Evolutionary conservation across 2,113 vertebrate genomes (phyloP).

Genomic region (Xenopus laevis): DNA sequence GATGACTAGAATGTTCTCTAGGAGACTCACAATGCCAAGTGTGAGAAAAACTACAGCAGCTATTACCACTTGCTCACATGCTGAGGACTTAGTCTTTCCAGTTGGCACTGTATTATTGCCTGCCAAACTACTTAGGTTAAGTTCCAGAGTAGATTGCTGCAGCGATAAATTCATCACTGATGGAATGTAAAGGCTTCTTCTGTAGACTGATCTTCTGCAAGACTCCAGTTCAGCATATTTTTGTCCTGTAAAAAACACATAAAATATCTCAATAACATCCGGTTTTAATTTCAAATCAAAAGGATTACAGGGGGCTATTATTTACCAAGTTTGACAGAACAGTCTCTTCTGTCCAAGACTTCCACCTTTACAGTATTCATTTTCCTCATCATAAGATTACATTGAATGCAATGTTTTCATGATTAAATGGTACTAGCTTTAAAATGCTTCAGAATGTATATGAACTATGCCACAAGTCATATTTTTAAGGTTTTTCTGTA

Average conservation of each 20-base stretch:
- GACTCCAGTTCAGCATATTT: constrained; percentile 48
- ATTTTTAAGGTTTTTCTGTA: too few species aligned
- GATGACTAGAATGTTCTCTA: constrained; percentile 94
- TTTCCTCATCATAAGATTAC: too few species aligned
- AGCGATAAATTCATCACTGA: constrained; percentile 62
- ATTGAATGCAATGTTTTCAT: too few species aligned
- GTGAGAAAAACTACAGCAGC: constrained; percentile 80
- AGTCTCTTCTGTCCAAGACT: too few species aligned
- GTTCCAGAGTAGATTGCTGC: constrained; percentile 51
- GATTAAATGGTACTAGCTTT: too few species aligned
- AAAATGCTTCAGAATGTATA: too few species aligned
- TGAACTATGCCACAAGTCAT: too few species aligned
- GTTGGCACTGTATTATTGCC: constrained; percentile 54
- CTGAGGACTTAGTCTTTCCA: constrained; percentile 51
- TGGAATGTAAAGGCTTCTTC: constrained; percentile 46
- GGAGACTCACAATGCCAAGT: constrained; percentile 85
- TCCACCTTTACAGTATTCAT: too few species aligned
- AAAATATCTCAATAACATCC: too few species aligned
- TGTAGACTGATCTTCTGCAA: constrained; percentile 46
- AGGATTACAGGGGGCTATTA: too few species aligned
- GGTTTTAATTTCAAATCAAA: too few species aligned
- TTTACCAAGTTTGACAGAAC: too few species aligned
- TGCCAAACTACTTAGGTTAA: constrained; percentile 55
- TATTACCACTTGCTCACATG: constrained; percentile 80
- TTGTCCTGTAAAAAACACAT: constrained; percentile 32